phyloP scores from a whole-genome alignment of 2,888 invertebrate genomes.

The Syrista parreyssii region DNA sequence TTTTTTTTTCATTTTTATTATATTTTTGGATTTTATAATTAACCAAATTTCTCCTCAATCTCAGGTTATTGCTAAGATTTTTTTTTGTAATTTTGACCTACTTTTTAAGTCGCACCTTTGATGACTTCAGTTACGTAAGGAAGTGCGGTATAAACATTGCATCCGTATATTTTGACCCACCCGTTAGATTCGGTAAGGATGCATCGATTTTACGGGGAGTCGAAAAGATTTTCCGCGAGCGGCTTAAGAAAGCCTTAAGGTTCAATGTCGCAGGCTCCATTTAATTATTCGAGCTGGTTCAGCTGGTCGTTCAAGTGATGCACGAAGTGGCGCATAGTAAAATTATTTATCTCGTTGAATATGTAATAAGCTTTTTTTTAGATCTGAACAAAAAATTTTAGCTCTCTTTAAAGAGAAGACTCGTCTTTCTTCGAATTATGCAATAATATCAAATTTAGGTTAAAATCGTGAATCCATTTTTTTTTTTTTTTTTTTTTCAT shows the following conservation, averaged over 20 bases:
- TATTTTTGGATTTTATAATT: neutral
- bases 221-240: neutral
- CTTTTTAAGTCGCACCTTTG: no score
- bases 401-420: no score
- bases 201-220: neutral
- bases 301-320: neutral
- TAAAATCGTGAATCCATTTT: neutral
- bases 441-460: neutral
- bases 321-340: neutral
- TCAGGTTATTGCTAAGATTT: neutral
- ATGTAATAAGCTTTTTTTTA: neutral
- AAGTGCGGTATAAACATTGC: neutral
- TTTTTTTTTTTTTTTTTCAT: neutral
- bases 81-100: neutral
- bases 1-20: neutral
- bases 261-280: neutral
- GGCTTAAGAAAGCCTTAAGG: neutral
- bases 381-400: no score
- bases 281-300: neutral
- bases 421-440: neutral
- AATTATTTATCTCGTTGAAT: neutral
- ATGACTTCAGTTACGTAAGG: neutral
- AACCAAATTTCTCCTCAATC: neutral
- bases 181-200: neutral
- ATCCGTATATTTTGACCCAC: neutral